Evolutionary conservation across 1,140 invertebrate species (phyloP).

Genomic region (Dinoponera quadriceps): DNA sequence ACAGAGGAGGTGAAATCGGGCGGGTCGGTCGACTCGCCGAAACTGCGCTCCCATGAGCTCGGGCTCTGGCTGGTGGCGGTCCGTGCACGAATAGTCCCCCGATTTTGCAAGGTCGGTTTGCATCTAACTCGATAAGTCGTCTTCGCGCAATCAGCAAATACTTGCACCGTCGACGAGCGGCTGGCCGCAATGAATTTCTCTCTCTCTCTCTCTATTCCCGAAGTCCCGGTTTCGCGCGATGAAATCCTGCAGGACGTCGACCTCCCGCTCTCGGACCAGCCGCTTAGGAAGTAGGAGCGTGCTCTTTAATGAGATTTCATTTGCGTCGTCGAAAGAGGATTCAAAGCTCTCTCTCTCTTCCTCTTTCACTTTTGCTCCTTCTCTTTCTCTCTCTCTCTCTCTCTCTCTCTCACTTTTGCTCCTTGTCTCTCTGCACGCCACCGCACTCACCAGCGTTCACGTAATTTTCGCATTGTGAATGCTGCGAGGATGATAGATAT

Average conservation of each 20-base stretch:
- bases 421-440: conserved; percentile 6
- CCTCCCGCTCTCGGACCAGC: conserved; percentile 5
- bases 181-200: conserved; percentile 28
- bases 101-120: conserved; percentile 67
- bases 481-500: conserved; percentile 25
- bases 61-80: neutral
- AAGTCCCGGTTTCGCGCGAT: conserved; percentile 7
- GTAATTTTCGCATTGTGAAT: conserved; percentile 40
- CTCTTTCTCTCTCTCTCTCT: neutral
- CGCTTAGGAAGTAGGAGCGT: conserved; percentile 24
- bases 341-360: conserved; percentile 1
- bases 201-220: no score
- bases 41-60: neutral
- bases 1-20: conserved; percentile 48
- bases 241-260: conserved; percentile 29
- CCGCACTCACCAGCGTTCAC: conserved; percentile 32
- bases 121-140: conserved; percentile 66
- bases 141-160: conserved; percentile 70
- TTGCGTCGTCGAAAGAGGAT: conserved; percentile 43
- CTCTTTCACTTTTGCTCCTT: no score
- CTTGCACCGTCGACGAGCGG: conserved; percentile 23
- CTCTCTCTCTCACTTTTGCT: neutral
- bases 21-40: conserved; percentile 20
- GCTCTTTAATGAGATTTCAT: conserved; percentile 61
- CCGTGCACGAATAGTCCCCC: neutral